phyloP scores from a whole-genome alignment of 2,888 invertebrate genomes.

The Eubasilissa splendida region DNA sequence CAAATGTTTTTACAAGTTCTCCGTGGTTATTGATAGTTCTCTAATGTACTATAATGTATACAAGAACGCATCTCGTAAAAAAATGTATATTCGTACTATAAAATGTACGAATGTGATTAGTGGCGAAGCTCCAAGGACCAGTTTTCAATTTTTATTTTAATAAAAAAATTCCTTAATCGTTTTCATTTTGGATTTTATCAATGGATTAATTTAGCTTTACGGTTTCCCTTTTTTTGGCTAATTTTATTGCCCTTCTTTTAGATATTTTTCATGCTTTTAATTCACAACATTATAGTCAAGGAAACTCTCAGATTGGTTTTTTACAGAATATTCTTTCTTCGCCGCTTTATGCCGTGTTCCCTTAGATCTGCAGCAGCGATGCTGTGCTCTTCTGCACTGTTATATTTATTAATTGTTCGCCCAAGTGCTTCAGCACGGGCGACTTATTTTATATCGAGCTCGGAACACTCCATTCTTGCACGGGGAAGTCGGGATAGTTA shows the following conservation, averaged over 20 bases:
- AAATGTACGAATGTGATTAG: too few relatives aligned
- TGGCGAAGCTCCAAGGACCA: too few relatives aligned
- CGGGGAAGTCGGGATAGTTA: slow-evolving; percentile 14
- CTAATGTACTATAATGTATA: too few relatives aligned
- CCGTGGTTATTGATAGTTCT: too few relatives aligned
- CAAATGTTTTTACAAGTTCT: too few relatives aligned
- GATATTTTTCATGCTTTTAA: not conserved
- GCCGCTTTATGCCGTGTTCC: not conserved
- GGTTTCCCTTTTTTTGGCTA: not conserved
- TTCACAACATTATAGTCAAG: not conserved
- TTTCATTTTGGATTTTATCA: not conserved
- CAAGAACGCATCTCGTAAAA: too few relatives aligned
- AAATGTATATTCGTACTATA: too few relatives aligned
- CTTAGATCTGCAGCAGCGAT: not conserved
- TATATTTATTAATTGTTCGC: slow-evolving; percentile 25
- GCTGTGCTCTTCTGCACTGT: not conserved
- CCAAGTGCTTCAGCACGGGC: slow-evolving; percentile 10
- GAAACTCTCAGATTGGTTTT: not conserved
- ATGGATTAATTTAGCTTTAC: not conserved
- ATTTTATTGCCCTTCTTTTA: not conserved
- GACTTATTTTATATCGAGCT: slow-evolving; percentile 34
- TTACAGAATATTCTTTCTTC: slow-evolving; percentile 3
- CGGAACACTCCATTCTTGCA: slow-evolving; percentile 16
- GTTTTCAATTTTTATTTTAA: too few relatives aligned
- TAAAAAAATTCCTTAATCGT: too few relatives aligned